Evolutionary conservation across 1,140 invertebrate species (phyloP), one percentile per base, ranked within the genome.

Genomic region (Hylaeus anthracinus): DNA sequence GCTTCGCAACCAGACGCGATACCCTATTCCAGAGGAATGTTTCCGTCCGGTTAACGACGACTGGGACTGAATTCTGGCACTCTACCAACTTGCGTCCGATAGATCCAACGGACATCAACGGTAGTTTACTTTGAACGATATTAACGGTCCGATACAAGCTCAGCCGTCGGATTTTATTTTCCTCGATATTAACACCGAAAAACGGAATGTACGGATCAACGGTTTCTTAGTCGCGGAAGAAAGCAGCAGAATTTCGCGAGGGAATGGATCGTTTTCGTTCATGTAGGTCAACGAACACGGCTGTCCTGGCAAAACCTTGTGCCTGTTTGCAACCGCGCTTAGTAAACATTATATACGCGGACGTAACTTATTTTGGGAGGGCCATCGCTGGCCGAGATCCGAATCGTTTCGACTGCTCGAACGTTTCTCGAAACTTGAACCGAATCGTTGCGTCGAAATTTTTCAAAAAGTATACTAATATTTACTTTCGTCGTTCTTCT

Each of bases 251-350:
- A 58, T 60, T 66, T 14, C 53, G 51, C 26, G n/a, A 9, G 69
- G 51, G 58, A 58, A 58, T 58, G 43, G 63, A 51, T 15, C 45
- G 71, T 51, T 15, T 43, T 45, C 10, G 12, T 37, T n/a, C 45
- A 41, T 63, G 55, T 71, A 45, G 53, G 74, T 78, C 80, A 82
- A 82, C 73, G 60, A 66, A 72, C 72, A 60, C 70, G 71, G 72
- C 48, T 51, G 66, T 51, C 65, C n/a, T 5, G 56, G 56, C 45
- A 2, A 39, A 82, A 65, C 73, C 80, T 82, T 72, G 74, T 60
- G 58, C 79, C 73, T 81, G 51, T 84, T 85, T 63, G 53, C n/a
- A 55, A 12, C 15, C 65, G 37, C 60, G 41, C 60, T 81, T 78
- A 66, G 72, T 82, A 79, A 82, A 72, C 75, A 60, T 65, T 53